Evolutionary conservation across 2,113 vertebrate genomes (phyloP).

Genomic region (Budorcas taxicolor): DNA sequence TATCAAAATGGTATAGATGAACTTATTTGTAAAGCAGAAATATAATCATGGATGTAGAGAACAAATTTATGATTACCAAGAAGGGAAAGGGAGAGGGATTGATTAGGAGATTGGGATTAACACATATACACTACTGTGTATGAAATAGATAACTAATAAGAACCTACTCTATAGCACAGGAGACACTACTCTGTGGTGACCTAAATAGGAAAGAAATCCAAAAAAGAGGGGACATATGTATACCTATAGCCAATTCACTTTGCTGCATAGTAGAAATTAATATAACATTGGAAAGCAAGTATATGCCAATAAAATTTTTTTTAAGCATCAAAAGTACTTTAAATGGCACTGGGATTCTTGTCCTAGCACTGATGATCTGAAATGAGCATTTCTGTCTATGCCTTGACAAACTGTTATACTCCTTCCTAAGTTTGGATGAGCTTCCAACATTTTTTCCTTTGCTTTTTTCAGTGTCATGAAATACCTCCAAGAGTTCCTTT

Average conservation of each 20-base stretch:
- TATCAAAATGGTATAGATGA: background rate
- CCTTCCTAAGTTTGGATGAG: background rate
- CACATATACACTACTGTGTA: background rate
- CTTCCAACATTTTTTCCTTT: background rate
- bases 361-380: background rate
- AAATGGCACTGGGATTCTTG: background rate
- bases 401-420: background rate
- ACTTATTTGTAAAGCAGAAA: background rate
- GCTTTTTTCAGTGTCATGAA: background rate
- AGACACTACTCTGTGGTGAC: background rate
- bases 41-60: background rate
- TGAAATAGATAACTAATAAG: background rate
- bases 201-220: background rate
- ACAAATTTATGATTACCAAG: background rate
- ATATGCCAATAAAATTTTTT: fast-evolving
- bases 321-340: background rate
- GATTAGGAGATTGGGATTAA: background rate
- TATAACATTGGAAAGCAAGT: background rate
- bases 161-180: background rate
- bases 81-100: background rate
- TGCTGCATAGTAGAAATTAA: background rate
- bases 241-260: background rate
- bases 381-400: background rate
- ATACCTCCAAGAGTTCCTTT: background rate
- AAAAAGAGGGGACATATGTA: background rate